Base-by-base conservation (phyloP, 2,888 invertebrate species). In the Cyaniris semiargus region DNA sequence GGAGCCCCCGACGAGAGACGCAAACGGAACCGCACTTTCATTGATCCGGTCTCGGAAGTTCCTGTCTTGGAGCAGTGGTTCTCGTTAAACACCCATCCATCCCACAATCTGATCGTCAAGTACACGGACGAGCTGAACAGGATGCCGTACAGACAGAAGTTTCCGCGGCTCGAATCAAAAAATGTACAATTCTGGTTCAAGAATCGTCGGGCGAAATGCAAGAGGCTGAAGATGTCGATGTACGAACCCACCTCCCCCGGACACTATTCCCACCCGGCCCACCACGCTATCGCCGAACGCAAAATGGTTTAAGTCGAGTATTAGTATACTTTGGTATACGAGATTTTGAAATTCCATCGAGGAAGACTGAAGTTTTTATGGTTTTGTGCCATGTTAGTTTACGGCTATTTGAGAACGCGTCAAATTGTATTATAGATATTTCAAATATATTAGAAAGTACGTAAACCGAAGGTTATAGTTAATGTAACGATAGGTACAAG, bases 101-200 rank as follows among this genome's bases (percentile, higher is more conserved):
- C 99, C 83, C 99, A 99, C 92, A 98, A 98, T 94, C 95, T 99
- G 87, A 99, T 99, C 85, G 95, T 99, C 83, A 98, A 99, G 90
- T 99, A 99, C 90, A 99, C 99, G 3, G 98, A 99, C 86, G 98
- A 99, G 88, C 94, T 99, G 83, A 99, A 99, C 90, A 96, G 97
- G 81, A 98, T 99, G 96, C 98, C 98, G 76, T 99, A 99, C 90
- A 94, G 99, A 86, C 99, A 99, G 92, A 99, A 99, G 91, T 99
- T 99, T 90, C 99, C 99, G 1, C 96, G 98, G n/a, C 95, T 99
- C 80, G 99, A 99, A 89, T 98, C 99, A 70, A 99, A 99, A 94
- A 99, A 99, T 89, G 99, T 99, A 82, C 99, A 99, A 92, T 98
- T 99, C 90, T 99, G 99, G 99, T 99, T 99, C 93, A 99, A 99